These are phyloP conservation scores for Sylvilagus bachmani DNA, from an alignment of 2,113 vertebrate genomes.

Conservation along the genomic window DNA sequence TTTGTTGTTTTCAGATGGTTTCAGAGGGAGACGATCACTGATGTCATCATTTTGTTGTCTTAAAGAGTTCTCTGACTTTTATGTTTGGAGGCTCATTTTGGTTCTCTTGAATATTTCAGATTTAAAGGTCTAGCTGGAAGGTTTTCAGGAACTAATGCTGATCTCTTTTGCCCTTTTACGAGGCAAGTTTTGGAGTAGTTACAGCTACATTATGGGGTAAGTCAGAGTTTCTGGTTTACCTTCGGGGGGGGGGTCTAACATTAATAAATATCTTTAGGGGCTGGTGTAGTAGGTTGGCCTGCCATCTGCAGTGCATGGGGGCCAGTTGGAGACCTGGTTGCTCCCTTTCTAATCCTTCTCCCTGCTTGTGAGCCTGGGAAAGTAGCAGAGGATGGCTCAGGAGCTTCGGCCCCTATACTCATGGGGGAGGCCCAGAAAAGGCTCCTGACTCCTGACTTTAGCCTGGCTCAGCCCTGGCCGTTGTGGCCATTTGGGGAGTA, in stretches of 20 bases:
- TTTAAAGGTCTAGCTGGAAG: not conserved
- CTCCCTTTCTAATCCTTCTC: too few relatives aligned
- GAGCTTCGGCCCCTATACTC: too few relatives aligned
- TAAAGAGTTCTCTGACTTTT: not conserved
- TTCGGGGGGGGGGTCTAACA: not conserved
- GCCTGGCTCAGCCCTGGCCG: too few relatives aligned
- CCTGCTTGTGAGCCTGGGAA: too few relatives aligned
- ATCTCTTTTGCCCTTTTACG: not conserved
- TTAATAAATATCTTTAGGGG: not conserved
- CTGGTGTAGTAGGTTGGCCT: too few relatives aligned
- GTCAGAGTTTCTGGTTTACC: not conserved
- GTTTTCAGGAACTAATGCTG: not conserved
- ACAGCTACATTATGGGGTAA: not conserved
- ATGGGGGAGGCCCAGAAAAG: too few relatives aligned
- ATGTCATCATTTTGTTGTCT: not conserved
- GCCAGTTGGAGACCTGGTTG: too few relatives aligned
- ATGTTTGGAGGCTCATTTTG: not conserved
- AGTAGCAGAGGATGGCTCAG: too few relatives aligned
- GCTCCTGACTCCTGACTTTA: too few relatives aligned
- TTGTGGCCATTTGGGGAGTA: too few relatives aligned
- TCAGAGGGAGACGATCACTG: not conserved
- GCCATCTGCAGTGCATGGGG: too few relatives aligned
- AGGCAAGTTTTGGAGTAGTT: not conserved
- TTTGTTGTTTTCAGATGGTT: not conserved
- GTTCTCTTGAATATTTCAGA: not conserved